Evolutionary conservation across 2,888 invertebrate genomes (phyloP), one percentile per base, ranked within the genome.

Genomic region (Criorhina ranunculi): DNA sequence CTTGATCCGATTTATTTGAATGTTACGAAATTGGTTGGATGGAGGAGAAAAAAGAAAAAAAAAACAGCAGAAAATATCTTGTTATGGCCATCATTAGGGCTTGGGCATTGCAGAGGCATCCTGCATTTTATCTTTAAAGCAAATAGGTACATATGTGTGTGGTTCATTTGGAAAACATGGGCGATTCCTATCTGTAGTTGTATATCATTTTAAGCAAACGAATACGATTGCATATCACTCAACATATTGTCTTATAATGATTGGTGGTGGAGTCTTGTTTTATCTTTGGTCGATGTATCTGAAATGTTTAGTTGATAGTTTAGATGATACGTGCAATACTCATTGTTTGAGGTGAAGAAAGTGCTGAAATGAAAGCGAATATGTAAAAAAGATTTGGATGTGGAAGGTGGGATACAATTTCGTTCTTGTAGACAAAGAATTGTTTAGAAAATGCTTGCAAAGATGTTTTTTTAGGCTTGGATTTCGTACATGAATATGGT

Each of bases 1-100:
- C 64, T 40, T 70, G 57, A 77, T 70, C 77, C 51, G 76, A 77
- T 77, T 70, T 77, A 77, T 76, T 76, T 77, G 51, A 81, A 76
- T 79, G 72, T 59, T 64, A 29, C 49, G 57, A 64, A 70, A 64
- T 72, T 33, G 31, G 17, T 66, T 70, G 51, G 53, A 55, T n/a
- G 51, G 15, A 33, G 40, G 19, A 40, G 19, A 35, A 31, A 17
- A 29, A 17, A 53, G 2, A 64, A 24, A 29, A 17, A 53, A 5
- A 64, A 24, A 17, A n/a, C 12, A 15, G 59, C 35, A 44, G 42
- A 42, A 57, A 66, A 44, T 24, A 80, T 64, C 67, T 70, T 69
- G 64, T 62, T 60, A 62, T 49, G 35, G 49, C 33, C 40, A 51
- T 67, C 37, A 49, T 59, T 35, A 49, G 49, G 67, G 57, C 42